A percentile compares a stretch with the other conserved stretches of the same genome.
phyloP scores from a whole-genome alignment of 1,140 invertebrate species.

The Nymphalis io region DNA sequence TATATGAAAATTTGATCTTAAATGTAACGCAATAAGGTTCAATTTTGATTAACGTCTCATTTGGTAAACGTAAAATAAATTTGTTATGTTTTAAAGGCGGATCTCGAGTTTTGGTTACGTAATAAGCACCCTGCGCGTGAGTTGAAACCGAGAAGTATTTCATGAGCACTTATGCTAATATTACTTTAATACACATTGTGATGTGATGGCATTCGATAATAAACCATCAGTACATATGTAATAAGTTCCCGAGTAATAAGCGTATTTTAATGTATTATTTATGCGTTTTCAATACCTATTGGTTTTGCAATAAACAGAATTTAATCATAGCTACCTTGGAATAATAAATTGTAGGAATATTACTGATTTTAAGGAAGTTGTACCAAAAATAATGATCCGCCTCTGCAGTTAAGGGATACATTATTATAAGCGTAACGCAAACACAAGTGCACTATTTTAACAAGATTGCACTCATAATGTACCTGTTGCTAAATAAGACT shows the following conservation, averaged over 20 bases:
- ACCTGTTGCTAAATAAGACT: conserved; percentile 67
- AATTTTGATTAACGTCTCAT: conserved; percentile 12
- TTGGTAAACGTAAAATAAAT: conserved; percentile 6
- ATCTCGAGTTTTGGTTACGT: conserved; percentile 60
- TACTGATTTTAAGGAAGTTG: too few relatives aligned
- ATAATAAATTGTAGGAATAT: too few relatives aligned
- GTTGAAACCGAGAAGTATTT: conserved; percentile 59
- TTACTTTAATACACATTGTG: conserved; percentile 36
- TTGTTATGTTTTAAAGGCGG: conserved; percentile 48
- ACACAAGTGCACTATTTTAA: conserved; percentile 62
- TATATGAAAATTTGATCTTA: conserved; percentile 4
- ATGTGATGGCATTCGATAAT: conserved; percentile 11
- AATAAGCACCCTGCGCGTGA: conserved; percentile 64
- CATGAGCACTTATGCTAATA: conserved; percentile 62
- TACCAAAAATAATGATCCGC: neutral
- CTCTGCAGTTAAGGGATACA: conserved; percentile 2
- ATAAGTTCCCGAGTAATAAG: neutral
- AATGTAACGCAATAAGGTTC: conserved; percentile 23
- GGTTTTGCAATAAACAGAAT: neutral
- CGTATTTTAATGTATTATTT: conserved; percentile 3
- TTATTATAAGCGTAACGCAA: conserved; percentile 68
- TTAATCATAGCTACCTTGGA: neutral
- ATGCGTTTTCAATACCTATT: neutral
- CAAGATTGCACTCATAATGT: conserved; percentile 50
- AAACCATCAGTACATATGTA: neutral